Evolutionary conservation across 2,797 vertebrate genomes (phyloP).

Genomic region (Falco naumanni): DNA sequence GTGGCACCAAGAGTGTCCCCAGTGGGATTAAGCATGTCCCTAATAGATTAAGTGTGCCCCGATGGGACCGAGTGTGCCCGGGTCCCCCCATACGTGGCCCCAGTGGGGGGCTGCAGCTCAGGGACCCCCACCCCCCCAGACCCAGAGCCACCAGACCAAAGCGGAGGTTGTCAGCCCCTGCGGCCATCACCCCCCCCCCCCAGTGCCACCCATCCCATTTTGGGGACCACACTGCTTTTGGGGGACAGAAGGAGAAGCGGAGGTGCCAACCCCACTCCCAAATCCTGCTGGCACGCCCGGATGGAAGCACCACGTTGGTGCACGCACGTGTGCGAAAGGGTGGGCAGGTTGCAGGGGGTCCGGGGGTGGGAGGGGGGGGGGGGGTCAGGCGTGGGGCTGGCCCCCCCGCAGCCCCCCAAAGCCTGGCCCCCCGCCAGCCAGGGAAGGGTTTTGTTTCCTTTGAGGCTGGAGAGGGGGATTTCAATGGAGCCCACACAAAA

Average conservation of each 20-base stretch:
- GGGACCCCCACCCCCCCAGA: background rate
- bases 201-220: background rate
- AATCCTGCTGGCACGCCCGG: rapidly evolving
- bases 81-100: background rate
- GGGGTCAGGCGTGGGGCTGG: background rate
- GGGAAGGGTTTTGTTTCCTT: constrained; percentile 47
- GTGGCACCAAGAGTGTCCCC: rapidly evolving
- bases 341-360: background rate
- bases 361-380: background rate
- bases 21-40: rapidly evolving
- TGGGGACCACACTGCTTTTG: background rate
- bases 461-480: background rate
- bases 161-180: rapidly evolving
- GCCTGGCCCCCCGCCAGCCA: background rate
- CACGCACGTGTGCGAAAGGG: background rate
- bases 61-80: rapidly evolving
- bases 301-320: rapidly evolving
- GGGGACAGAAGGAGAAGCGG: rapidly evolving
- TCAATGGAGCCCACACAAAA: constrained; percentile 59
- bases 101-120: rapidly evolving
- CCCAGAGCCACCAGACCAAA: background rate
- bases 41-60: background rate
- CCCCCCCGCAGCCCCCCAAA: background rate
- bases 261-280: background rate
- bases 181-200: background rate